Evolutionary conservation across 2,888 invertebrate genomes (phyloP).

Genomic region (Drosophila multiciliata): DNA sequence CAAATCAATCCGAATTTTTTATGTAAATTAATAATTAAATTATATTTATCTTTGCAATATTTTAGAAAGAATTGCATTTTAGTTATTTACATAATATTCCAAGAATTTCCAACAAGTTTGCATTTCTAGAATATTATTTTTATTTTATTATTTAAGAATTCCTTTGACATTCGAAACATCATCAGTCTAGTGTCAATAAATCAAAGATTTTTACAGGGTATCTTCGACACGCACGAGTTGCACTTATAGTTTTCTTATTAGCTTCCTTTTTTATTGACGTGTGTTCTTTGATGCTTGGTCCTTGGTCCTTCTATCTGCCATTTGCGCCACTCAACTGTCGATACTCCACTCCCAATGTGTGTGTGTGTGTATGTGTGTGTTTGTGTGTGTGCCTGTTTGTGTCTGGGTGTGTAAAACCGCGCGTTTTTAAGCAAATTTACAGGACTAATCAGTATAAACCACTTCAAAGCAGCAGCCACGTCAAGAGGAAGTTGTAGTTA

Average conservation of each 20-base stretch:
- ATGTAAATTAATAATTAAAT: neutral
- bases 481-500: slow-evolving; percentile 28
- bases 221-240: neutral
- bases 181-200: neutral
- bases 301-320: slow-evolving; percentile 4
- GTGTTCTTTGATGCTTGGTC: slow-evolving; percentile 25
- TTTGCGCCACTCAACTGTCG: slow-evolving; percentile 10
- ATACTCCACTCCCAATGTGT: neutral
- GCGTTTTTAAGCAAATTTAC: slow-evolving; percentile 71
- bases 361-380: neutral
- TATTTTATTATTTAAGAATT: neutral
- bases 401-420: slow-evolving; percentile 43
- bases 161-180: accelerated
- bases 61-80: neutral
- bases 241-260: neutral
- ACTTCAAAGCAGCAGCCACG: slow-evolving; percentile 69
- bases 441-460: slow-evolving; percentile 78
- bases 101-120: neutral
- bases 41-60: neutral
- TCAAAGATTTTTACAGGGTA: slow-evolving; percentile 5
- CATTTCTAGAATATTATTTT: neutral
- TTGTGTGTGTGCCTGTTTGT: slow-evolving; percentile 10
- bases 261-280: slow-evolving; percentile 2
- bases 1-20: neutral
- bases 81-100: neutral